Evolutionary conservation across 2,113 vertebrate genomes (phyloP), one percentile per base, ranked within the genome.

Genomic region (Labeo catla): DNA sequence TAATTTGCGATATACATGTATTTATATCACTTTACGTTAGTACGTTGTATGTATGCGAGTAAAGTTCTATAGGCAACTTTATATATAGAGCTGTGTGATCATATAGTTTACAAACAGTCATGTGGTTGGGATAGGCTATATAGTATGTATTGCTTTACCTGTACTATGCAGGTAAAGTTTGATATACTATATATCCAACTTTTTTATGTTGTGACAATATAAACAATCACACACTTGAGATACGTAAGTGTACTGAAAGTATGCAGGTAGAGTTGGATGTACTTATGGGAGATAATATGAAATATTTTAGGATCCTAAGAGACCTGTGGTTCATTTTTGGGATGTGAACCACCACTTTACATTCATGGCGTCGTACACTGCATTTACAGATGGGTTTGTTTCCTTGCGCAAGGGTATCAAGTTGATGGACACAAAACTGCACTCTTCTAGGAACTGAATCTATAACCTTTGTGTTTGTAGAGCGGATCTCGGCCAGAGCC

Each of bases 311-410:
- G n/a, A 23, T 74, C 21, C 36, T 72, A 43, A 43, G 36, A 72
- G 68, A 72, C 66, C 36, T 43, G 66, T 39, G 39, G 12, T 10
- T 49, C 10, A 23, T 15, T 49, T 49, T 13, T 50, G 19, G 11
- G 6, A 23, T 23, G 19, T 74, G 7, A 74, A 8, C 43, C 43
- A 13, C 45, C 45, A 74, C 39, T 73, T 23, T 76, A 7, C 12
- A 50, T 28, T 47, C 73, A 76, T 63, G 59, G 21, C n/a, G 4
- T 73, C 16, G 9, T 28, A n/a, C 12, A 3, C n/a, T 76, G 72
- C 73, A 49, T 76, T 76, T 50, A 50, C 73, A 50, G 11, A 76
- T 76, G 73, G 73, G 45, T 76, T 28, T 50, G 72, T 21, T 47
- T 43, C n/a, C 21, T 23, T 74, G 72, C 2, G 1, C 21, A 12